Percentiles rank a stretch among this genome's conserved stretches.
These are phyloP conservation scores for Rhodeus uyekii DNA, from an alignment of 2,797 vertebrate species.

Conservation along the genomic window DNA sequence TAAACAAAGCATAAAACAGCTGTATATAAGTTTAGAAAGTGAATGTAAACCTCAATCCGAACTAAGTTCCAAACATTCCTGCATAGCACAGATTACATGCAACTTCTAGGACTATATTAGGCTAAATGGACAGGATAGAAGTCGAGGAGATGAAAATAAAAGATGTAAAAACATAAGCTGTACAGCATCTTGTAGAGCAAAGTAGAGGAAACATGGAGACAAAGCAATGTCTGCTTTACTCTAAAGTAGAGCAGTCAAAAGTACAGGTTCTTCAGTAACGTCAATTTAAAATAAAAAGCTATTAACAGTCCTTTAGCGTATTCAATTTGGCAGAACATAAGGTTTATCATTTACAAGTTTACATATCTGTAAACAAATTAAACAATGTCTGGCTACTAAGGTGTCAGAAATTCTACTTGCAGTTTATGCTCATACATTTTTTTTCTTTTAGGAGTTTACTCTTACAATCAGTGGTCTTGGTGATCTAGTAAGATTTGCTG, in stretches of 20 bases:
- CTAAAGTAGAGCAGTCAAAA: not conserved
- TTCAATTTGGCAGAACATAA: not conserved
- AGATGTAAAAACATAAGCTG: not conserved
- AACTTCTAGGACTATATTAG: slow-evolving; percentile 15
- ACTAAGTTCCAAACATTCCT: not conserved
- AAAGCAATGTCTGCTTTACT: not conserved
- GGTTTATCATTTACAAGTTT: not conserved
- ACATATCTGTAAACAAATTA: not conserved
- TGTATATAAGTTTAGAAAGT: not conserved
- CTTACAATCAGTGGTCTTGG: not conserved
- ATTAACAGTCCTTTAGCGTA: not conserved
- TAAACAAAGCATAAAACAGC: slow-evolving; percentile 8
- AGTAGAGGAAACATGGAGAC: not conserved
- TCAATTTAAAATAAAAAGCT: not conserved
- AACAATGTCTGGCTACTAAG: not conserved
- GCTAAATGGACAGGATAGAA: not conserved
- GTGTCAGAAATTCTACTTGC: not conserved
- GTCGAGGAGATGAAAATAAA: not conserved
- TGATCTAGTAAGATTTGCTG: not conserved
- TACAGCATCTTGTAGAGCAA: not conserved
- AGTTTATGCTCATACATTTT: not conserved
- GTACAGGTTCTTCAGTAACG: not conserved
- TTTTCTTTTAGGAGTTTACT: not conserved
- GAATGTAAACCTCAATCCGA: slow-evolving; percentile 1
- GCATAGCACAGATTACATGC: slow-evolving; percentile 40